phyloP scores from a whole-genome alignment of 2,113 vertebrate genomes.

The Murina feae region DNA sequence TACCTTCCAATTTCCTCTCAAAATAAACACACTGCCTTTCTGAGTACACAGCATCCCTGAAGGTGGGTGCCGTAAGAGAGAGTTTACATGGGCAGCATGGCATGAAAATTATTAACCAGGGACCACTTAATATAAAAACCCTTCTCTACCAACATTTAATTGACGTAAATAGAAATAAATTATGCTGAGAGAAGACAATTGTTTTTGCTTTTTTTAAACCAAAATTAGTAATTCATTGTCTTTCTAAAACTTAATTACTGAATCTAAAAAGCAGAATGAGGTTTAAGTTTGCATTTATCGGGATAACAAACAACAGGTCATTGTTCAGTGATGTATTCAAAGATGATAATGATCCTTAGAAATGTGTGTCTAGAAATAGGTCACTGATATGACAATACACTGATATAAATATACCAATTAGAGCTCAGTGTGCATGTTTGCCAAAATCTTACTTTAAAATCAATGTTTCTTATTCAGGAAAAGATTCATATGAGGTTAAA shows the following conservation, averaged over 20 bases:
- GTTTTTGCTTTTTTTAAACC: not conserved
- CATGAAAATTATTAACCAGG: not conserved
- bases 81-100: not conserved
- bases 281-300: slow-evolving; percentile 24
- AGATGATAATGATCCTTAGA: not conserved
- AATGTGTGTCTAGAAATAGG: slow-evolving; percentile 5
- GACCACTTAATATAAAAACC: not conserved
- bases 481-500: not conserved
- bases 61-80: not conserved
- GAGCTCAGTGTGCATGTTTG: not conserved
- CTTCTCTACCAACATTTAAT: not conserved
- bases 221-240: slow-evolving; percentile 33
- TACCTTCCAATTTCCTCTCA: slow-evolving; percentile 11
- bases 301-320: not conserved
- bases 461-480: slow-evolving; percentile 14
- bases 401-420: slow-evolving; percentile 3
- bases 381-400: not conserved
- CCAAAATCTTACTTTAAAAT: not conserved
- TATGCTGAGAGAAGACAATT: not conserved
- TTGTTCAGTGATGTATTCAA: not conserved
- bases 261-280: not conserved
- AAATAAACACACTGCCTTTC: not conserved
- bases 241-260: slow-evolving; percentile 51
- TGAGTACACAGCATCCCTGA: not conserved
- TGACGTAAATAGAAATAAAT: slow-evolving; percentile 23